Percentiles rank a stretch among this genome's conserved stretches.
Conservation (phyloP, 2,888 invertebrate species). For the Thymelicus lineola region DNA sequence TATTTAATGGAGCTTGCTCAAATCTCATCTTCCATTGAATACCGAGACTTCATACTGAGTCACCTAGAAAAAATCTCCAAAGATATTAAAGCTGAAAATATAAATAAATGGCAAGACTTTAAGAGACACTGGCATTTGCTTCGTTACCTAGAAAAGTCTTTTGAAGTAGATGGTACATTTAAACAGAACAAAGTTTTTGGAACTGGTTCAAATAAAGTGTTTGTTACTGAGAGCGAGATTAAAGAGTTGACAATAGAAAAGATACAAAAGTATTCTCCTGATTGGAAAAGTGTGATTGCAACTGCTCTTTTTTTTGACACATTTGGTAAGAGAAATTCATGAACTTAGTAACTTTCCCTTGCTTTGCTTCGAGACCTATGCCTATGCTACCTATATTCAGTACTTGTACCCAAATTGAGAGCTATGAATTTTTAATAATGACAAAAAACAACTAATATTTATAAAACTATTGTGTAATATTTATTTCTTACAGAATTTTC, state of each 20-base stretch:
- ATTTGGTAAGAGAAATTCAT: constrained; percentile 74
- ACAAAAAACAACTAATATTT: too few species aligned
- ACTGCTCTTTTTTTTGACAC: constrained; percentile 84
- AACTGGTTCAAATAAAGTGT: constrained; percentile 64
- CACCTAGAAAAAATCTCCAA: constrained; percentile 84
- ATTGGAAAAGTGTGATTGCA: constrained; percentile 85
- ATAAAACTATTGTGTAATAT: not conserved
- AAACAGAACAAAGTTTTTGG: constrained; percentile 83
- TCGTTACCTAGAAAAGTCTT: constrained; percentile 75
- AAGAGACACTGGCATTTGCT: constrained; percentile 76
- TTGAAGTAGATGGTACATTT: constrained; percentile 76
- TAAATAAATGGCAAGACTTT: constrained; percentile 67
- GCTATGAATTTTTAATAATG: too few species aligned
- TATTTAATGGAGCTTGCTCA: constrained; percentile 85
- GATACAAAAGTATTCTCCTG: constrained; percentile 70
- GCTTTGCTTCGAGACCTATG: constrained; percentile 1
- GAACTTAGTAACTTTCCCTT: not conserved
- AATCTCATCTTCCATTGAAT: constrained; percentile 83
- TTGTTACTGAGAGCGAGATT: constrained; percentile 80
- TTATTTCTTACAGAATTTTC: constrained; percentile 77
- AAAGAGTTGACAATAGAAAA: constrained; percentile 78
- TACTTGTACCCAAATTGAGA: too few species aligned
- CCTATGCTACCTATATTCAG: too few species aligned
- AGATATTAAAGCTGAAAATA: constrained; percentile 63
- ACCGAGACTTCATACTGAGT: constrained; percentile 88